phyloP scores from a whole-genome alignment of 92 coral and sea anemone species.

The Umimayanthus kanabou region DNA sequence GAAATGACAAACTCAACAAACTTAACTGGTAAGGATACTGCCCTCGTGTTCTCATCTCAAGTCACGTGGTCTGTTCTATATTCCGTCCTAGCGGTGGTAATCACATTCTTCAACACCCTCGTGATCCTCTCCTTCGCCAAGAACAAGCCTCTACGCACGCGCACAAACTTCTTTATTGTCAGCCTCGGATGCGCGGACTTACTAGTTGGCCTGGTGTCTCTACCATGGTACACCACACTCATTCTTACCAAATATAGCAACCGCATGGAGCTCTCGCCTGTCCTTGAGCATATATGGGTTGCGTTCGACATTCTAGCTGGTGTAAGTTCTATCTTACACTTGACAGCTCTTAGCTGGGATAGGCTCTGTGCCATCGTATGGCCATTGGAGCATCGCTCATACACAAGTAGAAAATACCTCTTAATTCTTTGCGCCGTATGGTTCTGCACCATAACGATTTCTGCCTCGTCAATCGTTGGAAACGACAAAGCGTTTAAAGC shows the following conservation, averaged over 20 bases:
- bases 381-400: constrained; percentile 76
- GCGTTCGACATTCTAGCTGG: constrained; percentile 81
- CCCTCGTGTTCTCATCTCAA: constrained; percentile 24
- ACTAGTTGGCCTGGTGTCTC: constrained; percentile 70
- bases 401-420: constrained; percentile 62
- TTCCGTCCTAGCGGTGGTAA: constrained; percentile 34
- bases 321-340: constrained; percentile 75
- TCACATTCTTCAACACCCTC: constrained; percentile 64
- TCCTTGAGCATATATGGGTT: constrained; percentile 55
- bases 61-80: constrained; percentile 51
- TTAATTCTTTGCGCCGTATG: constrained; percentile 60
- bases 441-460: constrained; percentile 59
- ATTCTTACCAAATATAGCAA: constrained; percentile 48
- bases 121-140: constrained; percentile 72
- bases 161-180: constrained; percentile 73
- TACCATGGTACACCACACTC: constrained; percentile 72
- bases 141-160: constrained; percentile 72
- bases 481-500: constrained; percentile 48
- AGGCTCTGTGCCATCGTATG: constrained; percentile 78
- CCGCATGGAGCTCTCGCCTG: constrained; percentile 20
- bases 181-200: constrained; percentile 73
- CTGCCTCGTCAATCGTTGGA: constrained; percentile 66
- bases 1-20: constrained; percentile 16
- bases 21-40: neutral
- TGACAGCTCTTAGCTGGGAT: constrained; percentile 83